phyloP scores from a whole-genome alignment of 2,888 invertebrate genomes.

The Drosophila subquinaria region DNA sequence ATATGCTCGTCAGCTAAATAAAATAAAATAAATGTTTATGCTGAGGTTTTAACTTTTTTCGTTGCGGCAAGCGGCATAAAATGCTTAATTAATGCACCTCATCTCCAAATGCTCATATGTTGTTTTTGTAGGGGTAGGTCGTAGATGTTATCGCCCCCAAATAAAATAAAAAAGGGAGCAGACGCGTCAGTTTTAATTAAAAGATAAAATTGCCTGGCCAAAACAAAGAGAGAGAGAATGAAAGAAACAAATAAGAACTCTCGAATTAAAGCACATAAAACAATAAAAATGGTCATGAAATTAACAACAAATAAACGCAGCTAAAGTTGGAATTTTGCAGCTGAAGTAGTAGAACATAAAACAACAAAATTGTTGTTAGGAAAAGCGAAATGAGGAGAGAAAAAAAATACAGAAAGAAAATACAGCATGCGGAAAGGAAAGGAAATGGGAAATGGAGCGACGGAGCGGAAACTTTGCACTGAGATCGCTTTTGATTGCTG shows the following conservation, averaged over 20 bases:
- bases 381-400: conserved; percentile 2
- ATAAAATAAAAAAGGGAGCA: conserved; percentile 42
- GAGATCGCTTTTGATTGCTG: conserved; percentile 73
- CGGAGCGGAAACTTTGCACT: conserved; percentile 61
- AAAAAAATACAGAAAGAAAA: conserved; percentile 15
- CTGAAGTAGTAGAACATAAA: conserved; percentile 16
- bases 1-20: conserved; percentile 66
- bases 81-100: conserved; percentile 73
- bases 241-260: conserved; percentile 43
- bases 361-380: conserved; percentile 12
- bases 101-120: conserved; percentile 17
- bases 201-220: conserved; percentile 72
- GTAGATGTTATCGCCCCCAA: conserved; percentile 3
- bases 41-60: conserved; percentile 54
- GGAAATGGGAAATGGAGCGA: conserved; percentile 52
- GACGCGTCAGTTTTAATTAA: conserved; percentile 76
- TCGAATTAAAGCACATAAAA: conserved; percentile 74
- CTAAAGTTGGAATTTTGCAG: conserved; percentile 45
- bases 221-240: conserved; percentile 16
- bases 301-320: conserved; percentile 61
- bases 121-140: conserved; percentile 1
- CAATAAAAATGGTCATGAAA: conserved; percentile 72
- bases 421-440: conserved; percentile 26
- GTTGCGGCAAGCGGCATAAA: conserved; percentile 58
- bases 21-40: conserved; percentile 58